A percentile compares a stretch with the other conserved stretches of the same genome.
Conservation (phyloP, 2,113 vertebrate genomes). For the Noturus placidus region DNA sequence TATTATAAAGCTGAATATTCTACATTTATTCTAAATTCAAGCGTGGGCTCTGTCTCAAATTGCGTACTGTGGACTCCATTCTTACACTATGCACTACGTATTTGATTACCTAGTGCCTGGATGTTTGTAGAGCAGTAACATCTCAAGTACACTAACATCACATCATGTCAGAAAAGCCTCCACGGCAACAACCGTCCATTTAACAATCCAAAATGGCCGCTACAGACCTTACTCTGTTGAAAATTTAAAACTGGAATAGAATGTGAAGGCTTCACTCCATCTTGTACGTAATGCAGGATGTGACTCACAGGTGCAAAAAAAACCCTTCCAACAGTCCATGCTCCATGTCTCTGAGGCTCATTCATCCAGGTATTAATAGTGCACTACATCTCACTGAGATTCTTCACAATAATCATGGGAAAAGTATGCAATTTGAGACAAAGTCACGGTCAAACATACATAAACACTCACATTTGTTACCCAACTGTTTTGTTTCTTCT, state of each 20-base stretch:
- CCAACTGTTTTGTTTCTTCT: neutral
- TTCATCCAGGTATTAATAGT: neutral
- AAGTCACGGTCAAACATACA: conserved; percentile 1
- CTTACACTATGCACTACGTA: neutral
- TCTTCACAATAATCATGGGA: neutral
- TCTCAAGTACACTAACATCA: neutral
- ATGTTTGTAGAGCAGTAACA: neutral
- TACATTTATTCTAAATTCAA: neutral
- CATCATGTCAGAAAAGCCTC: conserved; percentile 1
- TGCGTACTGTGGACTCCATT: neutral
- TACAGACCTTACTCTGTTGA: neutral
- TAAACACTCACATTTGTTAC: neutral
- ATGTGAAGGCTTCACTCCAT: neutral
- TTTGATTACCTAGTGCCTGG: neutral
- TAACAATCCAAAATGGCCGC: neutral
- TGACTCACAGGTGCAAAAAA: neutral
- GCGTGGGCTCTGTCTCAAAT: neutral
- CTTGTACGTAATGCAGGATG: neutral
- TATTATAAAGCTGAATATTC: neutral
- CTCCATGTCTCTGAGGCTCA: neutral
- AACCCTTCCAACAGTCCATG: neutral
- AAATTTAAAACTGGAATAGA: neutral
- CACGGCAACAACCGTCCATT: neutral
- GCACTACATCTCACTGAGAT: neutral
- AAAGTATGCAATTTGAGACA: neutral